Conservation (phyloP, 2,113 vertebrate genomes). For the Gymnogyps californianus region DNA sequence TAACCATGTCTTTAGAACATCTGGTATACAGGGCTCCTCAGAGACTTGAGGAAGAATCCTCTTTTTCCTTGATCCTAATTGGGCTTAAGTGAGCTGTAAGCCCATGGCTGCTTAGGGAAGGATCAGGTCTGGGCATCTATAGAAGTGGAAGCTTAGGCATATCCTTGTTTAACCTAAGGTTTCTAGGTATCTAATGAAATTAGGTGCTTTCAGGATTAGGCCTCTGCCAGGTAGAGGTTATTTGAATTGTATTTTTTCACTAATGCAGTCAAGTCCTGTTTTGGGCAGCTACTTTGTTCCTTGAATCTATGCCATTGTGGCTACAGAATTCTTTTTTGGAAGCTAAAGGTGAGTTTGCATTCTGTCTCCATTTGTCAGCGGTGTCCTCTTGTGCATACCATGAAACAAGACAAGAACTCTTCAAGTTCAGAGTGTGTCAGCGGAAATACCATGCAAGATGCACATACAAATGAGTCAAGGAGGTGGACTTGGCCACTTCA, state of each 20-base stretch:
- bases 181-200: constrained; percentile 28
- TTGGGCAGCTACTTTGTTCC: not conserved
- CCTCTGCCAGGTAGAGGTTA: not conserved
- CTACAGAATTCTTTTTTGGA: not conserved
- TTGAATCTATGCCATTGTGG: not conserved
- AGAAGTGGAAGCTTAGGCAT: not conserved
- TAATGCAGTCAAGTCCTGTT: not conserved
- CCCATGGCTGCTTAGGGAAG: not conserved
- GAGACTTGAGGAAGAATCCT: constrained; percentile 16
- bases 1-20: constrained; percentile 2
- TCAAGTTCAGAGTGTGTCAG: not conserved
- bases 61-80: constrained; percentile 35
- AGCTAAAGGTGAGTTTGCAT: not conserved
- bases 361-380: not conserved
- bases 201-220: constrained; percentile 1
- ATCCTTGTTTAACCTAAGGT: constrained; percentile 19
- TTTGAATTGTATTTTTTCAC: not conserved
- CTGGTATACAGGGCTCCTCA: not conserved
- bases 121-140: not conserved
- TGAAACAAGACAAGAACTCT: not conserved
- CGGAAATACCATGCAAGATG: not conserved
- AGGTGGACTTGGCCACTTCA: not conserved
- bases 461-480: not conserved
- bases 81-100: constrained; percentile 39
- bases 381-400: not conserved